A percentile compares a stretch with the other conserved stretches of the same genome.
Evolutionary conservation across 2,888 invertebrate species (phyloP).

Genomic region (Nephrotoma flavescens): DNA sequence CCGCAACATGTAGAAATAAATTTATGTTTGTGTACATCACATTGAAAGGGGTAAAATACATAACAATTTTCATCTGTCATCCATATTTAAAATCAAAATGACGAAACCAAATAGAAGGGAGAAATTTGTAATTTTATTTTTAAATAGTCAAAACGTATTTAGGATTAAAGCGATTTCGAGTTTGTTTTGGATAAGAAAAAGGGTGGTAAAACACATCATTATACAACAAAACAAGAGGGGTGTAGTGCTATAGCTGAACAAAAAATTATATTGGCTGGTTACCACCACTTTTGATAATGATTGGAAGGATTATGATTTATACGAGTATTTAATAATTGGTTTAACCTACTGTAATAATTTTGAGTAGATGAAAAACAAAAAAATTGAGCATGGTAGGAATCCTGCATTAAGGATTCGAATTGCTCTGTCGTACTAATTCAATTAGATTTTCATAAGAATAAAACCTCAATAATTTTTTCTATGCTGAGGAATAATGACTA

Average conservation of each 20-base stretch:
- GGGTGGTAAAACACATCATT: neutral
- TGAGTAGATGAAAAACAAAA: too few species aligned
- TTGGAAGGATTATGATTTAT: neutral
- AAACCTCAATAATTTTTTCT: too few species aligned
- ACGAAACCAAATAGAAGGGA: neutral
- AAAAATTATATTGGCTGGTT: neutral
- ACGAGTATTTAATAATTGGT: neutral
- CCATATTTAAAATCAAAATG: neutral
- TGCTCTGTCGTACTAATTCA: too few species aligned
- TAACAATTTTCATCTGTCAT: neutral
- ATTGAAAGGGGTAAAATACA: neutral
- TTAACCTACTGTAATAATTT: neutral
- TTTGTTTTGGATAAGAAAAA: neutral
- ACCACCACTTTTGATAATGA: neutral
- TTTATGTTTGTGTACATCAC: neutral
- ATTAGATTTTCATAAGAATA: too few species aligned
- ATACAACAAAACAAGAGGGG: neutral
- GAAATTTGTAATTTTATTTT: neutral
- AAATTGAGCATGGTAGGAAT: too few species aligned
- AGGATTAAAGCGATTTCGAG: neutral
- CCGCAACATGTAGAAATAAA: neutral
- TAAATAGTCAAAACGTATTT: neutral
- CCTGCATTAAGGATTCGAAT: too few species aligned
- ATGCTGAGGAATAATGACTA: too few species aligned
- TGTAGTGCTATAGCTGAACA: neutral